These are phyloP conservation scores for Chelon labrosus DNA, from an alignment of 2,797 vertebrate species.

Conservation along the genomic window DNA sequence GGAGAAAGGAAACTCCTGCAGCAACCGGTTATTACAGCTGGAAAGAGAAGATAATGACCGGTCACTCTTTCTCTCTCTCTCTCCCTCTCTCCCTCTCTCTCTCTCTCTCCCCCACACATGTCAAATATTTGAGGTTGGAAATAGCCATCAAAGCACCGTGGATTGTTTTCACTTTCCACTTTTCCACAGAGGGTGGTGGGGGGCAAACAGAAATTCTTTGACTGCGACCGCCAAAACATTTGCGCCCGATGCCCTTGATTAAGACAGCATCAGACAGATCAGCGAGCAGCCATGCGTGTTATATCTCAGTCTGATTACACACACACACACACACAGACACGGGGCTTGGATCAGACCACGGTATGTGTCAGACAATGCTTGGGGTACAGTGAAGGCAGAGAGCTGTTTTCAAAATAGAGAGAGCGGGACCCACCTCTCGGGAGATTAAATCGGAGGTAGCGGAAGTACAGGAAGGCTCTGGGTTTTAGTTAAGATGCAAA, in stretches of 20 bases:
- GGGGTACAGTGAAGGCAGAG: background rate
- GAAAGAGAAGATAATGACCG: slow-evolving; percentile 67
- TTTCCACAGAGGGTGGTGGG: slow-evolving; percentile 36
- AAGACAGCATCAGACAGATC: background rate
- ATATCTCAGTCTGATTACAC: too few relatives aligned
- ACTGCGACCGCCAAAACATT: slow-evolving; percentile 41
- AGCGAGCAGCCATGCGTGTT: background rate
- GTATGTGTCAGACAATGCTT: background rate
- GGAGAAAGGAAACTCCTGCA: slow-evolving; percentile 45
- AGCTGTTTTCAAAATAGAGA: slow-evolving; percentile 19
- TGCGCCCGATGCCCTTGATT: slow-evolving; percentile 39
- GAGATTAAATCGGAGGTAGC: slow-evolving; percentile 57
- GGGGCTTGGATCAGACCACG: background rate
- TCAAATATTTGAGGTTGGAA: slow-evolving; percentile 77
- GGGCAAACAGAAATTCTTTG: slow-evolving; percentile 26
- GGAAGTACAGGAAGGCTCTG: slow-evolving; percentile 18
- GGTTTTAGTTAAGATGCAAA: background rate
- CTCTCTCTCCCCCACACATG: slow-evolving; percentile 45
- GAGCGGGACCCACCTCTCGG: slow-evolving; percentile 27
- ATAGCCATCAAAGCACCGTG: slow-evolving; percentile 36
- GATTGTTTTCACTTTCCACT: slow-evolving; percentile 48
- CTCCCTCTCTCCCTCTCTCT: slow-evolving; percentile 31
- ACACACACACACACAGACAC: background rate
- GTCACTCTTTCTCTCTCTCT: slow-evolving; percentile 43
- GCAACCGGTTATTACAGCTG: slow-evolving; percentile 73